Conservation (phyloP, 2,113 vertebrate species). For the Plestiodon gilberti region DNA sequence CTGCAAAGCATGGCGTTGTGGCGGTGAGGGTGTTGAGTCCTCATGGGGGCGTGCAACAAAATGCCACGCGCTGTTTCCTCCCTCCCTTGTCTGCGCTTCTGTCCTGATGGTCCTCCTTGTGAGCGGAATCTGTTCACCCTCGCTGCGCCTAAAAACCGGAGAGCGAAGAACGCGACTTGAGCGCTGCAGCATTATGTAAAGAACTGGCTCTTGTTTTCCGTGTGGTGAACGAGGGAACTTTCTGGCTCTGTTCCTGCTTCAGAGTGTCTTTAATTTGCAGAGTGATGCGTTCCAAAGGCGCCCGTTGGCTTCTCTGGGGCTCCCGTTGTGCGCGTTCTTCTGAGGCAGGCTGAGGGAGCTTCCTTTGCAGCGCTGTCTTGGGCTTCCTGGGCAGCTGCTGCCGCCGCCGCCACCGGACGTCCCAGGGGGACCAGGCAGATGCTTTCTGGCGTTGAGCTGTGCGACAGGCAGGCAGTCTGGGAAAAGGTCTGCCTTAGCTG, state of each 20-base stretch:
- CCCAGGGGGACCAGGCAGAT: background rate
- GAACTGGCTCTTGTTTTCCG: slow-evolving; percentile 80
- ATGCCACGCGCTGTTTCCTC: slow-evolving; percentile 27
- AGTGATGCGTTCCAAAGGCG: slow-evolving; percentile 72
- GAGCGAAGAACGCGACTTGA: slow-evolving; percentile 70
- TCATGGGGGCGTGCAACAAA: slow-evolving; percentile 40
- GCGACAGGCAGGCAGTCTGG: too few relatives aligned
- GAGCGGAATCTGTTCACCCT: slow-evolving; percentile 22
- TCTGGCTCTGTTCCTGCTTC: slow-evolving; percentile 72
- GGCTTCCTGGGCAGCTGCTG: too few relatives aligned
- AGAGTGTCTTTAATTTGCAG: slow-evolving; percentile 79
- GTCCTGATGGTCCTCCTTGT: background rate
- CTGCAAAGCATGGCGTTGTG: background rate
- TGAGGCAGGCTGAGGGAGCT: too few relatives aligned
- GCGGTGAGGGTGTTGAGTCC: slow-evolving; percentile 15
- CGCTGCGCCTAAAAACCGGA: slow-evolving; percentile 38
- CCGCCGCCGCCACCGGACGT: too few relatives aligned
- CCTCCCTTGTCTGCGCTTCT: too few relatives aligned
- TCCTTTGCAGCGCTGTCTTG: background rate
- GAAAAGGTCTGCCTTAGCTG: too few relatives aligned
- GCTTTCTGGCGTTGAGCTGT: background rate
- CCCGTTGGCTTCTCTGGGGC: slow-evolving; percentile 52
- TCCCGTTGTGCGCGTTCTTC: slow-evolving; percentile 46
- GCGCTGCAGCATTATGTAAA: slow-evolving; percentile 64
- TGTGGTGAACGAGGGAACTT: slow-evolving; percentile 77